Evolutionary conservation across 2,888 invertebrate species (phyloP), one percentile per base, ranked within the genome.

Genomic region (Galerucella calmariensis): DNA sequence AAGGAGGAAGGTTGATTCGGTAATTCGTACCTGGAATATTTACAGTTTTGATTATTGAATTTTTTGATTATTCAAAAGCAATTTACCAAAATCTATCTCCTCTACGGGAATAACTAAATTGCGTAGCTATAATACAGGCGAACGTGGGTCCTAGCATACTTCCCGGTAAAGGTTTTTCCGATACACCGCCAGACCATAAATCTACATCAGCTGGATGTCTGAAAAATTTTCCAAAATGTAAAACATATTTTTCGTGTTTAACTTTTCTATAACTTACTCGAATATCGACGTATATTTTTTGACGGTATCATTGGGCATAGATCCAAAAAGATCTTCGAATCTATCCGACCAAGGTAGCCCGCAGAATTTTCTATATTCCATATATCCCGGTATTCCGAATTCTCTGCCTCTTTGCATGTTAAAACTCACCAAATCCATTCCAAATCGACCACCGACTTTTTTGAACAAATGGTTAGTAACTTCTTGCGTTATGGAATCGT

Each of bases 131-230:
- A 77, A 98, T 90, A 85, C 97, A 98, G 69, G 96, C 96, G 84
- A 97, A 97, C 67, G 97, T 96, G 1, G 97, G 97, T 67, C 98
- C 97, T 76, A 98, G 90, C 93, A 97, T 94, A 72, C 96, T 96
- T 62, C 96, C 97, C 10, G 95, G 95, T 70, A 97, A 89, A 2
- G 97, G 95, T 77, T 94, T 90, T 85, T 98, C 98, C 0, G 97
- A 96, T 9, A 97, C 96, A 66, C 97, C 97, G 67, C 97, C 97
- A 20, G 96, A 95, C 96, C 97, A 98, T 71, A 97, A 89, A 89
- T 98, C 97, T 65, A 98, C 95, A 86, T 98, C 98, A 75, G 93
- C 91, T 1, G 97, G 96, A 86, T 95, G 94, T 77, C 94, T 94
- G 82, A 4, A 85, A 82, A 44, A 41, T 8, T 41, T 41, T 9